Conservation (phyloP, 2,797 vertebrate species). For the Eulemur albifrons region DNA sequence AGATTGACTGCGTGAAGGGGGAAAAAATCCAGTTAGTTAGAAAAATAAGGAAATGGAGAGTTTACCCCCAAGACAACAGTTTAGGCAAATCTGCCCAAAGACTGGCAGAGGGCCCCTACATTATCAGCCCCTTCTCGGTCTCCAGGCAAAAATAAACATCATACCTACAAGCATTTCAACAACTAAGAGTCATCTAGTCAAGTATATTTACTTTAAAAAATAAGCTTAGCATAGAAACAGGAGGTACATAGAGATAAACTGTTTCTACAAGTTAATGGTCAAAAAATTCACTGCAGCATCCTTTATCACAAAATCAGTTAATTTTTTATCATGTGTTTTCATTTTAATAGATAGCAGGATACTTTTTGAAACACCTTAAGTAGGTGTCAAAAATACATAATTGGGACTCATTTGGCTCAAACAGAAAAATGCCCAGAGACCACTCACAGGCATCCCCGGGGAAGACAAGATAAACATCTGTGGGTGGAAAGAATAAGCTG, state of each 20-base stretch:
- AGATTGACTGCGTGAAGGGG: background rate
- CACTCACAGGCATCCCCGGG: too few relatives aligned
- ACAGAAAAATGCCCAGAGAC: background rate
- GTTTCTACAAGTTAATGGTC: background rate
- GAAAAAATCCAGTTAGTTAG: background rate
- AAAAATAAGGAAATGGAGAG: background rate
- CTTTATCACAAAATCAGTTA: background rate
- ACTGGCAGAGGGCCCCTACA: background rate
- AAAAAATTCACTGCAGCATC: background rate
- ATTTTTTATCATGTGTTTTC: background rate
- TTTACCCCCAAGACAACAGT: background rate
- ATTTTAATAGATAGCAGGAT: background rate
- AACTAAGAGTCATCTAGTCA: background rate
- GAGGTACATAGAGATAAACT: background rate
- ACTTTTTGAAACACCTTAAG: background rate
- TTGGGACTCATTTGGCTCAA: background rate
- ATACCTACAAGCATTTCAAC: background rate
- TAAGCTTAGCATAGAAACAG: background rate
- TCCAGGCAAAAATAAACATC: background rate
- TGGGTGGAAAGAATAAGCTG: background rate
- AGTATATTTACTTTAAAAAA: background rate
- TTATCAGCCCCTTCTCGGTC: too few relatives aligned
- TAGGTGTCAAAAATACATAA: background rate
- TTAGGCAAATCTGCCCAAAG: background rate
- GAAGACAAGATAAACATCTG: background rate